Base-by-base conservation (phyloP, 2,797 vertebrate species). In the Sebastes hopkinsi region DNA sequence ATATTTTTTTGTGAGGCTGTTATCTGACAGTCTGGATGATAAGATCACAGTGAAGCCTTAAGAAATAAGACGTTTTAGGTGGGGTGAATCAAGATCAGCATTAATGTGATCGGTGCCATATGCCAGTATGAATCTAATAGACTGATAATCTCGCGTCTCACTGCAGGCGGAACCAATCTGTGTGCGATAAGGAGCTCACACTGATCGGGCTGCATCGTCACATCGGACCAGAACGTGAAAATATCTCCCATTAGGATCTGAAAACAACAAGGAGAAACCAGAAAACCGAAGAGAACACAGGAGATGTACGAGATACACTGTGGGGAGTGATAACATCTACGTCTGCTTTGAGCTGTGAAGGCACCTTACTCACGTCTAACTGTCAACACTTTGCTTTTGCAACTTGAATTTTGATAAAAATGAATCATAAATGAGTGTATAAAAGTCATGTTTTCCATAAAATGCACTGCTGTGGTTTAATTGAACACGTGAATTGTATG, bases 101-200 rank as follows among this genome's bases (percentile, higher is more conserved):
- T 90, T 86, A 92, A 87, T 82, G 80, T 65, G 85, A 90, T 87
- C 77, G 10, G 61, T 72, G 82, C 82, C 83, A 88, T 67, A 72
- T 86, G 89, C 81, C 87, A 71, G 79, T 75, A 80, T 87, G 90
- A 88, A 92, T 94, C 88, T 93, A 94, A 92, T 93, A 89, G 89
- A 80, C 76, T 76, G 87, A 91, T 93, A 88, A 90, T 87, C 87
- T 79, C 3, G 52, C 36, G 83, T 95, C 96, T 89, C 91, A 95
- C 96, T 96, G 96, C 93, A 93, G 96, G 89, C 95, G 96, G 96
- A 97, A 98, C 93, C 96, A 96, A 94, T 97, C 96, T 88, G 94
- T 85, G 83, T 86, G 95, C 74, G 97, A 98, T 96, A 97, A 98
- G 95, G 95, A 96, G 91, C 95, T 97, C 88, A 89, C 62, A 38